phyloP scores from a whole-genome alignment of 2,797 vertebrate species.

The Crocodylus rhombifer region DNA sequence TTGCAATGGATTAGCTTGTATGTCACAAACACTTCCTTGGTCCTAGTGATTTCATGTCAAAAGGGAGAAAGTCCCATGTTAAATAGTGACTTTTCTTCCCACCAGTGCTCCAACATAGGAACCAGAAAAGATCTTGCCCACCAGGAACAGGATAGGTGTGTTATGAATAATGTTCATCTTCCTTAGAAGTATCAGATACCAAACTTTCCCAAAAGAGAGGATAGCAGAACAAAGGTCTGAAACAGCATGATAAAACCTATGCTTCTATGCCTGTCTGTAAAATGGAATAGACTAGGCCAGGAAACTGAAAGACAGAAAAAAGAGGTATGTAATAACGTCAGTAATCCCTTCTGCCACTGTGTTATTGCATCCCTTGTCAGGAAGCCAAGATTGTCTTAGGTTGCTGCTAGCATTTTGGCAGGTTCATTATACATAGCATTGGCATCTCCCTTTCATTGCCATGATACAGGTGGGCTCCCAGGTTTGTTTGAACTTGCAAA shows the following conservation, averaged over 20 bases:
- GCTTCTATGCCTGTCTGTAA: background rate
- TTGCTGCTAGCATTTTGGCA: background rate
- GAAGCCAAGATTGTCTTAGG: background rate
- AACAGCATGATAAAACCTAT: background rate
- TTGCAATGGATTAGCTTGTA: background rate
- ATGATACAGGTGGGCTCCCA: no score
- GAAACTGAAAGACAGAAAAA: background rate
- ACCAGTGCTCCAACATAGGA: background rate
- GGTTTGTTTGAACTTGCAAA: background rate
- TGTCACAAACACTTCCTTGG: background rate
- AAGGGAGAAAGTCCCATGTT: background rate
- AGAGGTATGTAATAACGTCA: background rate
- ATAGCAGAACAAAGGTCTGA: background rate
- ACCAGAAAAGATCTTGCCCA: background rate
- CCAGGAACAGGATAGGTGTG: background rate
- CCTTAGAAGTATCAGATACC: background rate
- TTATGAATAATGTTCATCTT: background rate
- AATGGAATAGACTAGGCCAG: background rate
- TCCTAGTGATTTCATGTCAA: background rate
- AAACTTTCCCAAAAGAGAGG: background rate
- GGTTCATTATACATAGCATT: background rate
- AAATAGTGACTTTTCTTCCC: background rate
- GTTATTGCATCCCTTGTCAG: background rate
- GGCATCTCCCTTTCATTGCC: no score
- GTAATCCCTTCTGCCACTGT: background rate